Percentiles rank a stretch among this genome's conserved stretches.
Evolutionary conservation across 1,140 invertebrate genomes (phyloP).

Genomic region (Nymphalis io): DNA sequence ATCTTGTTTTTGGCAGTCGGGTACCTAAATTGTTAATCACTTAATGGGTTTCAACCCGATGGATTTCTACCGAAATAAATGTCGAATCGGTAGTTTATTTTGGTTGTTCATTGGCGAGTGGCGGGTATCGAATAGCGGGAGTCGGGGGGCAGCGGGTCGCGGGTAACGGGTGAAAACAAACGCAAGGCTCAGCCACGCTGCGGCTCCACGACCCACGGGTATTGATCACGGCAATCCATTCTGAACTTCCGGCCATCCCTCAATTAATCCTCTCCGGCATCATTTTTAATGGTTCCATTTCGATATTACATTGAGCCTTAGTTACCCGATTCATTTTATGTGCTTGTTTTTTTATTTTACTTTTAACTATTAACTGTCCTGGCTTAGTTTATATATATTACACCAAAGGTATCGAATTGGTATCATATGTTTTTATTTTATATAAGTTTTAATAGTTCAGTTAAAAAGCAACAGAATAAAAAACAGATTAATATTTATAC

Average conservation of each 20-base stretch:
- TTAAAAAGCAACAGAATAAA: no score
- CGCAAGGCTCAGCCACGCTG: slow-evolving; percentile 18
- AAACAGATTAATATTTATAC: no score
- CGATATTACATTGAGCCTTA: slow-evolving; percentile 29
- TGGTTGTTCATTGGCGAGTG: slow-evolving; percentile 12
- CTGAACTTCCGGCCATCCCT: slow-evolving; percentile 40
- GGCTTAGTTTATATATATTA: no score
- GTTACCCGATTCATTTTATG: slow-evolving; percentile 21
- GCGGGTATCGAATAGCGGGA: not conserved
- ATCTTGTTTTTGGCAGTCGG: slow-evolving; percentile 25
- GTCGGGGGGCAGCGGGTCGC: slow-evolving; percentile 3
- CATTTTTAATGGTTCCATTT: slow-evolving; percentile 41
- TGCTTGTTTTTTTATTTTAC: not conserved
- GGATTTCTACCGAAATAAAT: slow-evolving; percentile 34
- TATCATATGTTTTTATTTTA: no score
- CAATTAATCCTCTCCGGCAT: slow-evolving; percentile 46
- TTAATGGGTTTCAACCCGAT: slow-evolving; percentile 36
- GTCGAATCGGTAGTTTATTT: slow-evolving; percentile 30
- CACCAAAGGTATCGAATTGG: no score
- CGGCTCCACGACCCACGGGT: slow-evolving; percentile 26
- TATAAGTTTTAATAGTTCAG: no score
- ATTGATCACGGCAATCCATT: slow-evolving; percentile 37
- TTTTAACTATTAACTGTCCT: not conserved
- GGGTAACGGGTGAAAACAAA: slow-evolving; percentile 28
- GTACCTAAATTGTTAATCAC: slow-evolving; percentile 40